phyloP scores from a whole-genome alignment of 2,888 invertebrate species.

The Cerceris ruficornis region DNA sequence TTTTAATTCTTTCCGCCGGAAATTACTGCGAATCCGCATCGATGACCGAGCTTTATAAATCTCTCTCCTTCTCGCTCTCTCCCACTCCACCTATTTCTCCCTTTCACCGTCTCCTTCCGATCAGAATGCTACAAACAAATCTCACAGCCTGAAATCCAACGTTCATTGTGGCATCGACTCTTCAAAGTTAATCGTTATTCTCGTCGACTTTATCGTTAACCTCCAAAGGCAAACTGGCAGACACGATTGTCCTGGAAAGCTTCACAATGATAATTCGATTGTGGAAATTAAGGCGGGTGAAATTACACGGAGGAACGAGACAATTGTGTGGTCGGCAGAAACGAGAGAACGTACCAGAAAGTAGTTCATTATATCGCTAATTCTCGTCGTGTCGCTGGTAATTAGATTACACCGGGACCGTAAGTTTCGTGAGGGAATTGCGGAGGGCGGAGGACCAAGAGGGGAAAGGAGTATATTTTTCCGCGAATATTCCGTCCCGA shows the following conservation, averaged over 20 bases:
- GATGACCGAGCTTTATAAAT: conserved; percentile 2
- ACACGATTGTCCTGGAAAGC: not conserved
- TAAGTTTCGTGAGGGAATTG: conserved; percentile 1
- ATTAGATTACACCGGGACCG: conserved; percentile 35
- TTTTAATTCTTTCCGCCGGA: conserved; percentile 30
- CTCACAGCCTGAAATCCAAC: not conserved
- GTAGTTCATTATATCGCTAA: conserved; percentile 14
- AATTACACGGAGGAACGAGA: not conserved
- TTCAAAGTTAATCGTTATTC: not conserved
- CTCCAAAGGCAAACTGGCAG: not conserved
- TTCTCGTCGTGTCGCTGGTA: conserved; percentile 35
- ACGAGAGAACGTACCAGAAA: not conserved
- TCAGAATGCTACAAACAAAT: conserved; percentile 16
- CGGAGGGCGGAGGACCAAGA: not conserved
- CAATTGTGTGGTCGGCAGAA: not conserved
- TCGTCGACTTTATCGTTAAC: not conserved
- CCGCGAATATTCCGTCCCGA: conserved; percentile 55
- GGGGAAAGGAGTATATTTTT: conserved; percentile 31
- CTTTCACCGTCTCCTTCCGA: not conserved
- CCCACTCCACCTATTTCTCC: not conserved
- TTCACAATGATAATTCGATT: not conserved
- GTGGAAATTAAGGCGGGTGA: not conserved
- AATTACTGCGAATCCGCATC: conserved; percentile 23
- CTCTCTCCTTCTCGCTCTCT: not conserved
- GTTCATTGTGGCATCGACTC: not conserved